phyloP scores from a whole-genome alignment of 2,113 vertebrate genomes.

The Holacanthus passer region DNA sequence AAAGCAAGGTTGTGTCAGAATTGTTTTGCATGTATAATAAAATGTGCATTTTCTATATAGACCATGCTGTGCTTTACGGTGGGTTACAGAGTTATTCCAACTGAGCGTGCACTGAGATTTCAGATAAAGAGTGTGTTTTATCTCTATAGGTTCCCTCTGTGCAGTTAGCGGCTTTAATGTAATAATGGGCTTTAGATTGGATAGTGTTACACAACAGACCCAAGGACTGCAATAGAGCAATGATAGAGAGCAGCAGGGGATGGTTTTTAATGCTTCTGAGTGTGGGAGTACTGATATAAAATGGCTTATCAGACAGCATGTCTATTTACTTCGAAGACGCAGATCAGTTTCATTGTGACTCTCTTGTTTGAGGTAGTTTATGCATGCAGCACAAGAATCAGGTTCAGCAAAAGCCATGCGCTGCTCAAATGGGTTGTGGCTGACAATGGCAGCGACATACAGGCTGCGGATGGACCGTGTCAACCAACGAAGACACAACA shows the following conservation, averaged over 20 bases:
- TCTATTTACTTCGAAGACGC: slow-evolving; percentile 43
- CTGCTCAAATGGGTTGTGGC: background rate
- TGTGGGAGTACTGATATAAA: slow-evolving; percentile 47
- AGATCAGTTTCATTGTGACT: slow-evolving; percentile 24
- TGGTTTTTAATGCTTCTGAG: slow-evolving; percentile 36
- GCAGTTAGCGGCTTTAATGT: slow-evolving; percentile 50
- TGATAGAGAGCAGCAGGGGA: slow-evolving; percentile 36
- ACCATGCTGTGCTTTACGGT: background rate
- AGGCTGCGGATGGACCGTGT: background rate
- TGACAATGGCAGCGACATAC: background rate
- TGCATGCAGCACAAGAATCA: background rate
- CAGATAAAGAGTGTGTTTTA: slow-evolving; percentile 25
- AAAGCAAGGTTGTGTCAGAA: background rate
- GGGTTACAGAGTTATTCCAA: slow-evolving; percentile 3
- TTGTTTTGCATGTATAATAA: slow-evolving; percentile 35
- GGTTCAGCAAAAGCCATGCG: background rate
- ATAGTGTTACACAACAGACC: slow-evolving; percentile 44
- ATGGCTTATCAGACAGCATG: slow-evolving; percentile 49
- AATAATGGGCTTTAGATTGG: slow-evolving; percentile 62
- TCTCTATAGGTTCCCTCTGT: slow-evolving; percentile 43
- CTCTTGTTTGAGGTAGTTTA: slow-evolving; percentile 23
- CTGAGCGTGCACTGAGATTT: slow-evolving; percentile 32
- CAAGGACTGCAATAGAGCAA: slow-evolving; percentile 31
- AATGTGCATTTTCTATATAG: slow-evolving; percentile 23
- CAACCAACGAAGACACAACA: background rate